Evolutionary conservation across 1,140 invertebrate genomes (phyloP).

Genomic region (Ephestia elutella): DNA sequence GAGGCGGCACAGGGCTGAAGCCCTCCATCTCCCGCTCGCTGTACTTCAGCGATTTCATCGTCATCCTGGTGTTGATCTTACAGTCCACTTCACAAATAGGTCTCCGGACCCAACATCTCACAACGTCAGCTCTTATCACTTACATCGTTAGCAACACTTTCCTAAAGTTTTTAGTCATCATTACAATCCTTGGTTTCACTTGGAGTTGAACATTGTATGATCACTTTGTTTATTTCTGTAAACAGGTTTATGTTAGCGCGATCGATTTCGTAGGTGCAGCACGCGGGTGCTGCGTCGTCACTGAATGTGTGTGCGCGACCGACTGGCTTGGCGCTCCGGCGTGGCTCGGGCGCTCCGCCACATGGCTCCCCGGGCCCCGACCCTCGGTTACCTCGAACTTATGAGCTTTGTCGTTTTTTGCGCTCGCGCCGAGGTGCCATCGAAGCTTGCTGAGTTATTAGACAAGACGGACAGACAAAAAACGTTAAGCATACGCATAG

Average conservation of each 20-base stretch:
- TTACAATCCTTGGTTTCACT: slow-evolving; percentile 14
- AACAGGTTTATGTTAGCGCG: slow-evolving; percentile 18
- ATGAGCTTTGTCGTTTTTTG: slow-evolving; percentile 65
- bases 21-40: slow-evolving; percentile 71
- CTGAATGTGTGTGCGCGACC: slow-evolving; percentile 28
- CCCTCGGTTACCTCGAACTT: slow-evolving; percentile 39
- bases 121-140: slow-evolving; percentile 48
- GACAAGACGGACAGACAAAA: slow-evolving; percentile 52
- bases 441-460: slow-evolving; percentile 70
- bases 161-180: slow-evolving; percentile 29
- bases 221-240: slow-evolving; percentile 18
- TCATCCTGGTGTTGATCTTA: slow-evolving; percentile 50
- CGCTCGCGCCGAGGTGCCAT: slow-evolving; percentile 63
- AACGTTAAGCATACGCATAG: slow-evolving; percentile 44
- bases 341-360: slow-evolving; percentile 8
- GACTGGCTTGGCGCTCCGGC: slow-evolving; percentile 37
- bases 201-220: slow-evolving; percentile 14
- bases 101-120: slow-evolving; percentile 50
- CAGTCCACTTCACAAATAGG: slow-evolving; percentile 57
- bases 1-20: slow-evolving; percentile 71
- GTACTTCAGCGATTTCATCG: slow-evolving; percentile 74
- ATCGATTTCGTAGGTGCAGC: background rate
- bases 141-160: slow-evolving; percentile 52
- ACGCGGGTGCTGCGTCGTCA: slow-evolving; percentile 12
- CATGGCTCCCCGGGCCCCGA: slow-evolving; percentile 32